A percentile compares a stretch with the other conserved stretches of the same genome.
Conservation (phyloP, 2,888 invertebrate genomes). For the Nephrocerus scutellatus region DNA sequence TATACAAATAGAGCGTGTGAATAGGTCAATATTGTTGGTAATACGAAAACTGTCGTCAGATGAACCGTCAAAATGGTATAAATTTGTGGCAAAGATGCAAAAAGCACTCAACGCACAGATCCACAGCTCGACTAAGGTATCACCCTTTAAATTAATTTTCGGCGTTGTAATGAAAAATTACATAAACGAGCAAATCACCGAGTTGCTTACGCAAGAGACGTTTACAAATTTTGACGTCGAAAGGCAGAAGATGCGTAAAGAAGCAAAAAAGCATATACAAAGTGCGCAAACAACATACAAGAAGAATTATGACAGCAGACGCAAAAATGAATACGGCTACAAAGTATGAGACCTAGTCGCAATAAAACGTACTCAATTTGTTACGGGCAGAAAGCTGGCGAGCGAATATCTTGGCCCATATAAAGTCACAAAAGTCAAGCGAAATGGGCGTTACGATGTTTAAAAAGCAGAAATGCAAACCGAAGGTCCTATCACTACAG, state of each 20-base stretch:
- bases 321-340: not conserved
- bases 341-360: not conserved
- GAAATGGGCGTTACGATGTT: constrained; percentile 1
- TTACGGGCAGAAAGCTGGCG: not conserved
- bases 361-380: constrained; percentile 1
- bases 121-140: constrained; percentile 1
- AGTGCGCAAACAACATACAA: not conserved
- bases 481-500: not conserved
- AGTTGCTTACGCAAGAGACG: not conserved
- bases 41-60: not conserved
- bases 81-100: not conserved
- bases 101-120: not conserved
- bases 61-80: not conserved
- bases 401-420: constrained; percentile 1
- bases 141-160: not conserved
- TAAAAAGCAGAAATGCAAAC: not conserved
- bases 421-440: constrained; percentile 1
- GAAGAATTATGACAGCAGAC: not conserved
- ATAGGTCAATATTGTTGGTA: not conserved
- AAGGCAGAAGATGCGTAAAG: not conserved
- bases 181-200: constrained; percentile 2
- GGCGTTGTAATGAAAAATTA: constrained; percentile 1
- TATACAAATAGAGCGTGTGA: not conserved
- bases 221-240: not conserved
- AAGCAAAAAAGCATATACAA: not conserved